Conservation (phyloP, 2,797 vertebrate species). For the Mallotus villosus region DNA sequence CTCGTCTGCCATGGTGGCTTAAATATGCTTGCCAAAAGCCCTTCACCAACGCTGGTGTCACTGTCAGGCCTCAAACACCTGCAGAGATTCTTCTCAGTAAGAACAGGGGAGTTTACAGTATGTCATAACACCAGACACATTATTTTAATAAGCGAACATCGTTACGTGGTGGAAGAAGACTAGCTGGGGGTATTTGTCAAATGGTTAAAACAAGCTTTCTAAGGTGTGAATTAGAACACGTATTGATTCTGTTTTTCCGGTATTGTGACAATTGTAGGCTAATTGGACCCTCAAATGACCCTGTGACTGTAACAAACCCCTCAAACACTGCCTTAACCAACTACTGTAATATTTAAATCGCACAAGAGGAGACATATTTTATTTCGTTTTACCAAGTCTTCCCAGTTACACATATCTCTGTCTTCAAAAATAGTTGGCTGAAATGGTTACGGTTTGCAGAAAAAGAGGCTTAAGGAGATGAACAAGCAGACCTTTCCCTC, state of each 20-base stretch:
- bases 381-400: no score
- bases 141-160: background rate
- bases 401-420: no score
- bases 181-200: background rate
- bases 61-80: conserved; percentile 1
- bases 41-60: conserved; percentile 15
- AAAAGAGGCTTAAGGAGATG: conserved; percentile 15
- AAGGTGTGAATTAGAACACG: background rate
- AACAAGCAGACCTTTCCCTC: conserved; percentile 39
- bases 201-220: background rate
- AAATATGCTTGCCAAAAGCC: conserved; percentile 40
- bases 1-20: conserved; percentile 15
- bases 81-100: conserved; percentile 5
- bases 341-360: no score
- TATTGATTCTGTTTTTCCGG: background rate
- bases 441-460: background rate
- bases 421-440: background rate
- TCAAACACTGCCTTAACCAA: no score
- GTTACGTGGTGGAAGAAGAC: background rate
- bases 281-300: no score
- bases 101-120: conserved; percentile 39
- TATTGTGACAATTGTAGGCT: background rate
- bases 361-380: no score
- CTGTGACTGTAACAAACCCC: no score
- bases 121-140: conserved; percentile 23